These are phyloP conservation scores for Microplitis deprimator DNA, from an alignment of 2,888 invertebrate genomes.

Conservation along the genomic window DNA sequence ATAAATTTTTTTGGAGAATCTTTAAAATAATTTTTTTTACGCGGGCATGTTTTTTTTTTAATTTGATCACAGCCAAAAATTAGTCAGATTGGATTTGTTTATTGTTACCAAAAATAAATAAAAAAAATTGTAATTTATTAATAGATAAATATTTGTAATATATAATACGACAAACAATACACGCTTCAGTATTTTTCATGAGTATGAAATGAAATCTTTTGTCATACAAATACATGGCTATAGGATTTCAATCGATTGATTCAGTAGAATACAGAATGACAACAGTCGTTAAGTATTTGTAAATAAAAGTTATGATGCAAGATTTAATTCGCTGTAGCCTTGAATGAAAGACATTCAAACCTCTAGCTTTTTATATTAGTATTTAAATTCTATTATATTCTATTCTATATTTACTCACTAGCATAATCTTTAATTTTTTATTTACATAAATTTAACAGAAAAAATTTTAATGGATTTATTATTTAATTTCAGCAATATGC, in stretches of 20 bases:
- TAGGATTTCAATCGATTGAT: conserved; percentile 11
- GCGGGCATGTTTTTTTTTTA: no score
- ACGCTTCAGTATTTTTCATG: no score
- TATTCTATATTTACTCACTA: conserved; percentile 14
- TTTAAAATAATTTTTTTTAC: no score
- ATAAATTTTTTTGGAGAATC: no score
- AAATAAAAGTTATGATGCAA: conserved; percentile 48
- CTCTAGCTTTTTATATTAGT: conserved; percentile 44
- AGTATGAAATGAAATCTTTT: not conserved
- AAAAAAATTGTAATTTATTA: no score
- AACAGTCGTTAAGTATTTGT: conserved; percentile 6
- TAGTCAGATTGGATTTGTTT: no score
- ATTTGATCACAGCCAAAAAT: no score
- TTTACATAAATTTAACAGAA: conserved; percentile 12
- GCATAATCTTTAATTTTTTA: conserved; percentile 30
- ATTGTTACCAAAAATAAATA: no score
- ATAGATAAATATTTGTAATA: no score
- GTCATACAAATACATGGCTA: conserved; percentile 9
- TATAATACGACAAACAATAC: no score
- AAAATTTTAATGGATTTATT: not conserved
- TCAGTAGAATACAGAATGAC: conserved; percentile 22
- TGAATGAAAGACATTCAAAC: conserved; percentile 50
- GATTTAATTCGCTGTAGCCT: conserved; percentile 50
- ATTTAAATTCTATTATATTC: conserved; percentile 41
- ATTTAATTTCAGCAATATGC: conserved; percentile 78